Conservation (phyloP, 2,113 vertebrate species). For the Chlamydotis undulata region DNA sequence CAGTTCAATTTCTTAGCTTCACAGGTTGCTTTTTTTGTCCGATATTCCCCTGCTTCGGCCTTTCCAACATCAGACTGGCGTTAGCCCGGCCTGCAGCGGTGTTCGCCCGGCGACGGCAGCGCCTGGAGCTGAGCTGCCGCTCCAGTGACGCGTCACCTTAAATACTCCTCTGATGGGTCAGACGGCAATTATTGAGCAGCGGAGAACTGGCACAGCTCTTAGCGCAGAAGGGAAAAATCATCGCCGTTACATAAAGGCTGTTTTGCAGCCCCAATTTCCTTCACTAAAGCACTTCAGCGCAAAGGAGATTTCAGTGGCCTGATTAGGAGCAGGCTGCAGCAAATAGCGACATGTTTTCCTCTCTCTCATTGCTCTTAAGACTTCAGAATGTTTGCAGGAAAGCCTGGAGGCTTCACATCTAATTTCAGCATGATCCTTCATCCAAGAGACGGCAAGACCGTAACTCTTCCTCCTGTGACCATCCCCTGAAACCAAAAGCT, state of each 20-base stretch:
- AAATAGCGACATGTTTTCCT: neutral
- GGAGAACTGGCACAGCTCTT: neutral
- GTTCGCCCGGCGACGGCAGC: fast-evolving
- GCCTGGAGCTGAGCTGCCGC: neutral
- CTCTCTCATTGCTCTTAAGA: neutral
- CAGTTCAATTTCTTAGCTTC: neutral
- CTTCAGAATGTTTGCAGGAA: neutral
- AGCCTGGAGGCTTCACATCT: neutral
- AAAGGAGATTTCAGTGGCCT: constrained; percentile 29
- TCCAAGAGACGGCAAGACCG: neutral
- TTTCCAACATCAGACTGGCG: fast-evolving
- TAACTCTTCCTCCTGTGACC: neutral
- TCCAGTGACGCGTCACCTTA: fast-evolving
- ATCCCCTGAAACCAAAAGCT: neutral
- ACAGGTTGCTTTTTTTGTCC: neutral
- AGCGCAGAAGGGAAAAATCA: neutral
- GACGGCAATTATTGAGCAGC: neutral
- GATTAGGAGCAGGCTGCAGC: constrained; percentile 20
- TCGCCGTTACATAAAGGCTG: constrained; percentile 26
- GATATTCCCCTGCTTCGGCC: fast-evolving
- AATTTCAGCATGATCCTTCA: neutral
- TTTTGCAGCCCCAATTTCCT: constrained; percentile 38
- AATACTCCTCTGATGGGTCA: neutral
- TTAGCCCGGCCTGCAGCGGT: neutral
- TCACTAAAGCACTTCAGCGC: neutral